Evolutionary conservation across 2,797 vertebrate species (phyloP).

Genomic region (Lagorchestes hirsutus): DNA sequence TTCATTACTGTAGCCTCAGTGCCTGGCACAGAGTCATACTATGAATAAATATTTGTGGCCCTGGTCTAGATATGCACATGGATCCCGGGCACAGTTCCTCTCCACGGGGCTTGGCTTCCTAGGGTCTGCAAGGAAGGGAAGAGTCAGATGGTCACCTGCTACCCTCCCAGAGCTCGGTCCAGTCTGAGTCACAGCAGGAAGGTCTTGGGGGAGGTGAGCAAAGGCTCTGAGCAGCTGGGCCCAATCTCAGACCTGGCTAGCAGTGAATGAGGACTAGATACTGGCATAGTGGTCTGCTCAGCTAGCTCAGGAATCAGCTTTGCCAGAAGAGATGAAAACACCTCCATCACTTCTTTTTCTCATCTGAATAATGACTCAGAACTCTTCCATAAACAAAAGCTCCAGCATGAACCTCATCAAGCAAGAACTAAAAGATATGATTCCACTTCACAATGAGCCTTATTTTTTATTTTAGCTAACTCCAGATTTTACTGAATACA

Average conservation of each 20-base stretch:
- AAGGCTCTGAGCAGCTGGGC: too few species aligned
- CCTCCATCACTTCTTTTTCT: not conserved
- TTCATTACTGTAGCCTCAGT: too few species aligned
- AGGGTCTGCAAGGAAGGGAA: not conserved
- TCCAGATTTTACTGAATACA: not conserved
- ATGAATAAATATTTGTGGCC: accelerated
- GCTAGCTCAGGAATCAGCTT: not conserved
- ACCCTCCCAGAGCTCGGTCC: too few species aligned
- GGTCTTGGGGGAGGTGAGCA: too few species aligned
- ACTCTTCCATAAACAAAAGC: not conserved
- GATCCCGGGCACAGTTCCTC: too few species aligned
- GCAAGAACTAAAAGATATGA: not conserved
- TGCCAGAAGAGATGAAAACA: not conserved
- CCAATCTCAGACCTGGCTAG: not conserved
- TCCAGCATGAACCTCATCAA: not conserved
- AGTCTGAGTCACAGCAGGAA: too few species aligned
- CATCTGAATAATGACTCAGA: not conserved
- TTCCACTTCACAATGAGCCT: not conserved
- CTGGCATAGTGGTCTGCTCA: not conserved
- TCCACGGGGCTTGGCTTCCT: not conserved
- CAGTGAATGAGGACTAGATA: not conserved
- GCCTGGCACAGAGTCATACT: too few species aligned
- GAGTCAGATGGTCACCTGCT: too few species aligned
- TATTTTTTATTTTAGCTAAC: not conserved
- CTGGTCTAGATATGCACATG: not conserved